Evolutionary conservation across 2,888 invertebrate species (phyloP), one percentile per base, ranked within the genome.

Genomic region (Ormyrus thymus): DNA sequence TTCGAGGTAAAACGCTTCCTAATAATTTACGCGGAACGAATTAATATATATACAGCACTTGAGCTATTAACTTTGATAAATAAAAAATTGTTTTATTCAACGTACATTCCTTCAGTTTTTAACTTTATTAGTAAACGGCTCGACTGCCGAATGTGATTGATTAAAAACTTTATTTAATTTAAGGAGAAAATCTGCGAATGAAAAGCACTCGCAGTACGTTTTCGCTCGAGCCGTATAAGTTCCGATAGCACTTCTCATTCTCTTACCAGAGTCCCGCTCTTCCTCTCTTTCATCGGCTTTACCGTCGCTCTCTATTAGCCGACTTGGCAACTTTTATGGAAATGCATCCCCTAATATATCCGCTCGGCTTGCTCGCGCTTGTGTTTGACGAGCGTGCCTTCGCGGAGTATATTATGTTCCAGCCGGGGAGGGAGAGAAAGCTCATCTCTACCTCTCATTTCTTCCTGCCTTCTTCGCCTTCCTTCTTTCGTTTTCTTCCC

Each of bases 381-480:
- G 89, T 89, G 89, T 89, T 89, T 89, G 89, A 89, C 88, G 89
- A 89, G 88, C 88, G 87, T 87, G 86, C 86, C 87, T 85, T 51
- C 43, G 86, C 87, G 85, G 88, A 87, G 87, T 88, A 87, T 88
- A 88, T 88, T 87, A 89, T 88, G 88, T 85, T 83, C 84, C 29
- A 4, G 29, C 29, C 82, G 83, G 29, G 29, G 29, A 0, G 29
- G 29, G 29, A 4, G 29, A 29, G 29, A 29, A 29, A 29, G 82
- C 84, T 83, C 83, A 80, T 81, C 83, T 81, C 29, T 29, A 29
- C 29, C 29, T 29, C 29, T 29, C 29, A 29, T 29, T 29, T 29
- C 29, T 29, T 29, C 29, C 29, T 2, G 29, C 29, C 29, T 29
- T 29, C 29, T 29, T 29, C 29, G 29, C 83, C 81, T 82, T 68